Percentiles rank a stretch among this genome's conserved stretches.
These are phyloP conservation scores for Palaemon carinicauda DNA, from an alignment of 1,140 invertebrate species.

Conservation along the genomic window DNA sequence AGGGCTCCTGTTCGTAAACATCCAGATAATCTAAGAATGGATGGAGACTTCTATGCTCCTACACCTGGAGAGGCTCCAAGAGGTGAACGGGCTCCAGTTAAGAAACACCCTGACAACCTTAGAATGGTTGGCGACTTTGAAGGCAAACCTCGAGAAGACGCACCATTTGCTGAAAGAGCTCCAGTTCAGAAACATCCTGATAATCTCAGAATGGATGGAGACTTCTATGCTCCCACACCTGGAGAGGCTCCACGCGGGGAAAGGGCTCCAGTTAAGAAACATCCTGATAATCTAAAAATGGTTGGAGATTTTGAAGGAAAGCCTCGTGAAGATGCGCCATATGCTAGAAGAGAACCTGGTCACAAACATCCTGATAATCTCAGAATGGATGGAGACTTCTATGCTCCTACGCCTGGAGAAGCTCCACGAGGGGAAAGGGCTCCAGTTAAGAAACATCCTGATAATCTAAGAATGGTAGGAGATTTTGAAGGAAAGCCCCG, in stretches of 20 bases:
- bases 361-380: slow-evolving; percentile 32
- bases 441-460: slow-evolving; percentile 7
- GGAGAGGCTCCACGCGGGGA: slow-evolving; percentile 32
- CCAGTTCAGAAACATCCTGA: slow-evolving; percentile 39
- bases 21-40: slow-evolving; percentile 34
- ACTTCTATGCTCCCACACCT: slow-evolving; percentile 42
- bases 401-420: slow-evolving; percentile 13
- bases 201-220: slow-evolving; percentile 36
- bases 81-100: slow-evolving; percentile 25
- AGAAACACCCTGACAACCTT: slow-evolving; percentile 39
- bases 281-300: too few relatives aligned
- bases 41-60: slow-evolving; percentile 42
- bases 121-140: slow-evolving; percentile 37
- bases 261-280: slow-evolving; percentile 32
- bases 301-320: slow-evolving; percentile 40
- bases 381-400: slow-evolving; percentile 18
- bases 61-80: slow-evolving; percentile 23
- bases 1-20: slow-evolving; percentile 31
- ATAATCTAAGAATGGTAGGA: slow-evolving; percentile 65
- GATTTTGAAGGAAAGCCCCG: slow-evolving; percentile 65
- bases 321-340: slow-evolving; percentile 9
- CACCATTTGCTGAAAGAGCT: slow-evolving; percentile 27
- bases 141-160: slow-evolving; percentile 22
- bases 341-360: neutral
- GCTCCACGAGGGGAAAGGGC: slow-evolving; percentile 17